Conservation (phyloP, 2,797 vertebrate species). For the Smutsia gigantea region DNA sequence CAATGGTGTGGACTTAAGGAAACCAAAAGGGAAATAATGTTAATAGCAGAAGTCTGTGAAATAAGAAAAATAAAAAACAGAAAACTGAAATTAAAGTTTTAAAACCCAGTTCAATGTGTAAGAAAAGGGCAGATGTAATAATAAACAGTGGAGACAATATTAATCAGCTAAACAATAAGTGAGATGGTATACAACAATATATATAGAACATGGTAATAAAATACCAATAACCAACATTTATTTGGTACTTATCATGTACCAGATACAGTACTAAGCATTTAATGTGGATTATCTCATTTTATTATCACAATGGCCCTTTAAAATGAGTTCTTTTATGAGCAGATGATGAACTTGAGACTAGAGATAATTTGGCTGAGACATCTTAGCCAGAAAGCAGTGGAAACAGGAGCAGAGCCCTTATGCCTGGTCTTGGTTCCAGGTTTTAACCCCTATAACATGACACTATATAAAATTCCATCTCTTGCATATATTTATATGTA, state of each 20-base stretch:
- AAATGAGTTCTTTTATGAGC: background rate
- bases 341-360: background rate
- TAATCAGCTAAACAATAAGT: background rate
- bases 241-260: background rate
- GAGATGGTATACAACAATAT: no score
- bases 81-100: background rate
- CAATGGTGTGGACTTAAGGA: background rate
- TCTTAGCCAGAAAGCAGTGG: background rate
- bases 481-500: background rate
- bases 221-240: background rate
- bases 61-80: background rate
- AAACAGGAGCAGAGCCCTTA: background rate
- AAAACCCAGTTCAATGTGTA: background rate
- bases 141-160: background rate
- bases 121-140: background rate
- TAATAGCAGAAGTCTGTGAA: background rate
- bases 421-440: background rate
- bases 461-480: background rate
- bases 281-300: background rate
- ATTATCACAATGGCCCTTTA: background rate
- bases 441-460: background rate
- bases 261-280: background rate
- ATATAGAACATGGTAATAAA: background rate
- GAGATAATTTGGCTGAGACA: background rate
- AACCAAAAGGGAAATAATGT: background rate